Conservation (phyloP, 2,888 invertebrate genomes). For the Eupithecia subfuscata region DNA sequence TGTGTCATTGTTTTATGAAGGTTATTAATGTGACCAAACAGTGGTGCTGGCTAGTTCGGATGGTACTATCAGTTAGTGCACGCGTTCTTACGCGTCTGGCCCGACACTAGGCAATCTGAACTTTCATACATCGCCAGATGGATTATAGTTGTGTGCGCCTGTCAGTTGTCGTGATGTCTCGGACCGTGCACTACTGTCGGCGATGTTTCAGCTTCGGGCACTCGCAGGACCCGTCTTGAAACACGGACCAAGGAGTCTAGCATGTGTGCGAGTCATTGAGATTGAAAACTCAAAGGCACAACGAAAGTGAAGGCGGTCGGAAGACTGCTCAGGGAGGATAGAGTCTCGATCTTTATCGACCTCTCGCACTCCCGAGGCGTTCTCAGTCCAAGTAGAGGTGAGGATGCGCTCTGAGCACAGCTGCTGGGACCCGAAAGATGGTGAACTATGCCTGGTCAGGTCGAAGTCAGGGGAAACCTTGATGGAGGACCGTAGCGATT, state of each 20-base stretch:
- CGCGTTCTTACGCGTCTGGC: too few relatives aligned
- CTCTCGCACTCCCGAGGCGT: too few relatives aligned
- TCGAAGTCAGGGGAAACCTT: constrained; percentile 88
- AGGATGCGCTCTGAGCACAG: constrained; percentile 80
- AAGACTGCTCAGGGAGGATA: too few relatives aligned
- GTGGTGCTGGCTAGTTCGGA: too few relatives aligned
- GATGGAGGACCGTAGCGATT: constrained; percentile 89
- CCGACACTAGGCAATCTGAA: too few relatives aligned
- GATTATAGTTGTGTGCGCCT: too few relatives aligned
- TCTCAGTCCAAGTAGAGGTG: too few relatives aligned
- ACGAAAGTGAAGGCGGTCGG: constrained; percentile 80
- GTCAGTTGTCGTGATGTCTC: constrained; percentile 51
- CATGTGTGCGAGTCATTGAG: constrained; percentile 89
- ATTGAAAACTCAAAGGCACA: constrained; percentile 85
- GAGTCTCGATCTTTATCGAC: too few relatives aligned
- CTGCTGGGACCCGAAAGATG: constrained; percentile 81
- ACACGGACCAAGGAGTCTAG: constrained; percentile 59
- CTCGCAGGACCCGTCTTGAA: constrained; percentile 82
- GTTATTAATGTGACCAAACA: too few relatives aligned
- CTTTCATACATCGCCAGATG: too few relatives aligned
- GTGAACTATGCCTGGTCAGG: constrained; percentile 89
- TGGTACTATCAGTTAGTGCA: too few relatives aligned
- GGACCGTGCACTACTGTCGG: constrained; percentile 62
- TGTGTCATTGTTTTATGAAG: too few relatives aligned
- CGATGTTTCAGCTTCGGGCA: constrained; percentile 54